Base-by-base conservation (phyloP, 2,797 vertebrate species). In the Sparus aurata region DNA sequence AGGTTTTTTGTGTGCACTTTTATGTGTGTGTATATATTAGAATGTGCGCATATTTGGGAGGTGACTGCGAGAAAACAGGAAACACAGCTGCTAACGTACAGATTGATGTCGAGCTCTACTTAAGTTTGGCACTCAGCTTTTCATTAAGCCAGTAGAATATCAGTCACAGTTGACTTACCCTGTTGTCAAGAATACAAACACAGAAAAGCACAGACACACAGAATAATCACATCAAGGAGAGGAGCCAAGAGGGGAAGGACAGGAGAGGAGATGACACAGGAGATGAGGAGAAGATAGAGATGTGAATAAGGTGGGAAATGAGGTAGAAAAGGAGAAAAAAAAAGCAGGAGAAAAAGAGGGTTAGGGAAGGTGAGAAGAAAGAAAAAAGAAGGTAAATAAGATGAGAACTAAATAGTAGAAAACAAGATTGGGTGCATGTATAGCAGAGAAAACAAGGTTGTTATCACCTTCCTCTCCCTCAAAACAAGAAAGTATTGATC, bases 161-260 rank as follows among this genome's bases (percentile, higher is more conserved):
- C 92, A 93, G 94, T 93, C 93, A 94, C 90, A 89, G 92, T 92
- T 91, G 94, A 94, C 90, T 95, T 95, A 95, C 95, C 94, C 94
- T 95, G 95, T 95, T 94, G 91, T 94, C 94, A 94, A 93, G 90
- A 92, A 92, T 94, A 95, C 86, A 93, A 94, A 95, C 92, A 94
- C 92, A 86, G 90, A 92, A 92, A 91, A 93, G 92, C 88, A 94
- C 91, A 88, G 86, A 94, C 82, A 55, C 83, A 91, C 88, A 89
- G 78, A 93, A 92, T 89, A 91, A 90, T 87, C 81, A 92, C 91
- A 84, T 71, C 76, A 84, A 86, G 87, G 86, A 91, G 88, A 90
- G 82, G 85, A 91, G 90, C 81, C 78, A 12, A 87, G 84, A 80
- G 75, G 73, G 77, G 65, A 38, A 70, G 72, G 74, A 45, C 23